Evolutionary conservation across 2,888 invertebrate genomes (phyloP).

Genomic region (Patella caerulea): DNA sequence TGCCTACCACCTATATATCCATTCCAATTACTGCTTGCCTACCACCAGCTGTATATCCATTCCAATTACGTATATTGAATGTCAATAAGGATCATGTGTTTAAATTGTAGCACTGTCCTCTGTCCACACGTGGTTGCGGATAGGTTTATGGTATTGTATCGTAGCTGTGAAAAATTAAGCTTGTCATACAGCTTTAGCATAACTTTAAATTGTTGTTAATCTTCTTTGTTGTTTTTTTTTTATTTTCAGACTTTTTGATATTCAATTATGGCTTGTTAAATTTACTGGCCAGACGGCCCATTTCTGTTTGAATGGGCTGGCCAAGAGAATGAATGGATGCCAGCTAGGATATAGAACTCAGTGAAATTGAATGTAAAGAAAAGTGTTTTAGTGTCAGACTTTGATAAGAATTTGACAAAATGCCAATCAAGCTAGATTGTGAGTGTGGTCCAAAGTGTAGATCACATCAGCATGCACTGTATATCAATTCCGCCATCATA

Average conservation of each 20-base stretch:
- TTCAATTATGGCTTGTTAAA: slow-evolving; percentile 45
- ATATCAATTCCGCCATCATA: slow-evolving; percentile 66
- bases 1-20: too few relatives aligned
- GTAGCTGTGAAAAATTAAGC: too few relatives aligned
- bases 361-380: not conserved
- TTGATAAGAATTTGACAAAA: slow-evolving; percentile 18
- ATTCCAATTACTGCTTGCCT: too few relatives aligned
- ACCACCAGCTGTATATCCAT: too few relatives aligned
- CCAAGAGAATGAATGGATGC: slow-evolving; percentile 5
- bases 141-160: too few relatives aligned
- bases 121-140: too few relatives aligned
- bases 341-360: not conserved
- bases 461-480: slow-evolving; percentile 68
- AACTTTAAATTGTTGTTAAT: too few relatives aligned
- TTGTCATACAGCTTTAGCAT: too few relatives aligned
- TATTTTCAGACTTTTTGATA: slow-evolving; percentile 34
- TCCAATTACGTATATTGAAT: too few relatives aligned
- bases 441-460: slow-evolving; percentile 67
- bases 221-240: slow-evolving; percentile 11
- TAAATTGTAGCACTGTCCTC: too few relatives aligned
- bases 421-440: slow-evolving; percentile 47
- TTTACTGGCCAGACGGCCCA: slow-evolving; percentile 34
- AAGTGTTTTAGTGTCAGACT: slow-evolving; percentile 9
- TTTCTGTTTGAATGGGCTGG: slow-evolving; percentile 30
- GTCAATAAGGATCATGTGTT: too few relatives aligned